Evolutionary conservation across 1,140 invertebrate species (phyloP), one percentile per base, ranked within the genome.

Genomic region (Drosophila santomea): DNA sequence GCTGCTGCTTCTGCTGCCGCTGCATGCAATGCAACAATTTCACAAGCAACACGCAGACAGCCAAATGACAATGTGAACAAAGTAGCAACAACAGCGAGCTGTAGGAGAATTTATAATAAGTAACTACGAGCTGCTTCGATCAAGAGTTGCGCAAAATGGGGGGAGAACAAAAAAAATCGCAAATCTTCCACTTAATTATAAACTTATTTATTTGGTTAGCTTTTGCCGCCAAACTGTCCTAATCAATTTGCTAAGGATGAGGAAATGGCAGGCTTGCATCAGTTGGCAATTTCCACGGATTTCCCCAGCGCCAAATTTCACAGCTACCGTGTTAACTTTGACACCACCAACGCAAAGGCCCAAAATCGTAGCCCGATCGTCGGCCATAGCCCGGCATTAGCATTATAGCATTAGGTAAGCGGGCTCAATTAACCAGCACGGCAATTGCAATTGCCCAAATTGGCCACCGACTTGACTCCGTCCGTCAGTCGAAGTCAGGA

Each of bases 221-320:
- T 60, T 77, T 59, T 32, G 48, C 54, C 59, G 66, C 72, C 52
- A 54, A 82, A 89, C 80, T 88, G 84, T 89, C 84, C 78, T 89
- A 88, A 88, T 88, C 84, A 88, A 88, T 88, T 88, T 88, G 84
- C 67, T 88, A 89, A 89, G 85, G 80, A 88, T 88, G 84, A 89
- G 83, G 83, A 88, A 88, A 88, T 83, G 83, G 52, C 58, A 74
- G 57, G 57, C 64, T 77, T 71, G 74, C 74, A 62, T 54, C 72
- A 78, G 67, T 62, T 45, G 48, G 44, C 52, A 58, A 67, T 71
- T 74, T 73, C 44, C 63, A 78, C 75, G 83, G 82, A 82, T 86
- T 86, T 88, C 84, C 83, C 88, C 83, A 88, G 83, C 84, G 76
- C 52, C 45, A 88, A 78, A 88, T 83, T 89, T 88, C 83, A 86